Conservation (phyloP, 2,797 vertebrate species). For the Cyclopterus lumpus region DNA sequence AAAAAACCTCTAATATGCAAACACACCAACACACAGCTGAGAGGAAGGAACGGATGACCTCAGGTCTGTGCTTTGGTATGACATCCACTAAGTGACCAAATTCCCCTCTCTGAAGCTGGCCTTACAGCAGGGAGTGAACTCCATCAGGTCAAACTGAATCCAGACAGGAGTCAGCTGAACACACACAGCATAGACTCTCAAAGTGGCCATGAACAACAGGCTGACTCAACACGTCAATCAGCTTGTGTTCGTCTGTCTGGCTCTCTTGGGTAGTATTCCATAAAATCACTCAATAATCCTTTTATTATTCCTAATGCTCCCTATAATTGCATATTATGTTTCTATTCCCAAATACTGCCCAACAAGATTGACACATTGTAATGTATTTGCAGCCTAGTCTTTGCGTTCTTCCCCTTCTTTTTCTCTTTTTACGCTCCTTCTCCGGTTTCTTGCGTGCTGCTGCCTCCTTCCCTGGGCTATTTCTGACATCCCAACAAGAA, state of each 20-base stretch:
- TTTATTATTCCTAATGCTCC: not conserved
- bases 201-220: not conserved
- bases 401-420: not conserved
- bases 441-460: not conserved
- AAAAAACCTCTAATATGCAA: too few relatives aligned
- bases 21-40: not conserved
- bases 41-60: conserved; percentile 4
- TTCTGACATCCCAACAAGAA: conserved; percentile 49
- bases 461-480: conserved; percentile 40
- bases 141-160: not conserved
- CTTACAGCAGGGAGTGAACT: not conserved
- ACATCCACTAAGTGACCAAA: conserved; percentile 11
- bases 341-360: conserved; percentile 3
- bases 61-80: not conserved
- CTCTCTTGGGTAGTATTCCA: not conserved
- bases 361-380: conserved; percentile 3
- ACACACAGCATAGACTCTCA: not conserved
- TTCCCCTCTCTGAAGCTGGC: not conserved
- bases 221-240: not conserved
- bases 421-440: conserved; percentile 3
- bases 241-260: not conserved
- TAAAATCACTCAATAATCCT: not conserved
- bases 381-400: conserved; percentile 1
- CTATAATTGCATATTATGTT: not conserved
- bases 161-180: not conserved